A percentile compares a stretch with the other conserved stretches of the same genome.
Evolutionary conservation across 2,888 invertebrate genomes (phyloP).

Genomic region (Omphaloscelis lunosa): DNA sequence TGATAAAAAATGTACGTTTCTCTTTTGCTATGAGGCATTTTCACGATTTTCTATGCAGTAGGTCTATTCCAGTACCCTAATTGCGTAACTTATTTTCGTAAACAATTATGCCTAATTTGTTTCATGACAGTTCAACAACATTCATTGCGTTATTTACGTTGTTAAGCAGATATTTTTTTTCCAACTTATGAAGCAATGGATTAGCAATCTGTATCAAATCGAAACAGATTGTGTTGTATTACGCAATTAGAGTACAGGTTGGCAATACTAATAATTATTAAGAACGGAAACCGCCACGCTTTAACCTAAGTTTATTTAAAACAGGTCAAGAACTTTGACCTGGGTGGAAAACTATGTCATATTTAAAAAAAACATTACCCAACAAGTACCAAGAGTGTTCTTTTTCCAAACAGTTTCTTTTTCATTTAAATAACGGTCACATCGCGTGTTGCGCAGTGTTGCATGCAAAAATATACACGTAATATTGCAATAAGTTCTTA

Average conservation of each 20-base stretch:
- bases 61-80: too few species aligned
- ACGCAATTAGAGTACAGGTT: not conserved
- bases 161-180: too few species aligned
- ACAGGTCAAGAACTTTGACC: constrained; percentile 55
- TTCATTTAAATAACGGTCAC: constrained; percentile 44
- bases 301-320: constrained; percentile 4
- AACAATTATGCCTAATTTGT: too few species aligned
- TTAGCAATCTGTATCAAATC: too few species aligned
- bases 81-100: too few species aligned
- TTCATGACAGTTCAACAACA: too few species aligned
- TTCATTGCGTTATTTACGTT: too few species aligned
- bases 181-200: too few species aligned
- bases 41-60: too few species aligned
- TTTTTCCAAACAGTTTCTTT: constrained; percentile 30
- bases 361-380: constrained; percentile 32
- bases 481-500: constrained; percentile 54
- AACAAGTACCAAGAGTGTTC: not conserved
- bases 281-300: constrained; percentile 7
- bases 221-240: too few species aligned
- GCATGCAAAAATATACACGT: constrained; percentile 55
- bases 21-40: not conserved
- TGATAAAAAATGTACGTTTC: not conserved
- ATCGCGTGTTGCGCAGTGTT: constrained; percentile 53
- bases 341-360: constrained; percentile 40
- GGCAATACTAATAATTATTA: not conserved